Evolutionary conservation across 2,888 invertebrate genomes (phyloP).

Genomic region (Lasioglossum calceatum): DNA sequence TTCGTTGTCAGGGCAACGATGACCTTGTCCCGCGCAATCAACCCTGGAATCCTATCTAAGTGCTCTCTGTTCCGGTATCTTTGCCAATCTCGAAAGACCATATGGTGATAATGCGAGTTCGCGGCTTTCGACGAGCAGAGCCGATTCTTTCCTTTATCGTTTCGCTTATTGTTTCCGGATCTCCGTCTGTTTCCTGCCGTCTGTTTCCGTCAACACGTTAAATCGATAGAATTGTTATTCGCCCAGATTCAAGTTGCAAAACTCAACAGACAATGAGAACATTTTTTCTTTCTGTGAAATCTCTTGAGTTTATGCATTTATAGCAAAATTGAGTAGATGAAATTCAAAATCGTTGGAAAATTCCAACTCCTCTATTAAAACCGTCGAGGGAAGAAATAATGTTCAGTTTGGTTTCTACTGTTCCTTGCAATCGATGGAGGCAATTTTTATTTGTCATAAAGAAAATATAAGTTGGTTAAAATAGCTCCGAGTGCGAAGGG

Average conservation of each 20-base stretch:
- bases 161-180: conserved; percentile 16
- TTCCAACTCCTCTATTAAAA: too few relatives aligned
- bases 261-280: too few relatives aligned
- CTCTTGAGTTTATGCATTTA: too few relatives aligned
- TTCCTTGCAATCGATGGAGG: too few relatives aligned
- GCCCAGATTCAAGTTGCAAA: background rate
- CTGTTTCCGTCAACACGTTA: background rate
- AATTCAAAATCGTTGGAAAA: too few relatives aligned
- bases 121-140: conserved; percentile 70
- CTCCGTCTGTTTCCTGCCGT: background rate
- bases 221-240: background rate
- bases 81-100: conserved; percentile 59
- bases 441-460: too few relatives aligned
- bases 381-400: too few relatives aligned
- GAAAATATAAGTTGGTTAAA: too few relatives aligned
- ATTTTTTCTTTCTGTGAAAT: too few relatives aligned
- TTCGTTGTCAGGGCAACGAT: conserved; percentile 82
- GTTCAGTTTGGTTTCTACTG: too few relatives aligned
- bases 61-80: conserved; percentile 66
- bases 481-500: too few relatives aligned
- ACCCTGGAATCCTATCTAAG: conserved; percentile 52
- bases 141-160: conserved; percentile 26
- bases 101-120: conserved; percentile 76
- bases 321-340: too few relatives aligned
- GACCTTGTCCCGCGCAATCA: conserved; percentile 82